Evolutionary conservation across 2,888 invertebrate genomes (phyloP), one percentile per base, ranked within the genome.

Genomic region (Anarsia innoxiella): DNA sequence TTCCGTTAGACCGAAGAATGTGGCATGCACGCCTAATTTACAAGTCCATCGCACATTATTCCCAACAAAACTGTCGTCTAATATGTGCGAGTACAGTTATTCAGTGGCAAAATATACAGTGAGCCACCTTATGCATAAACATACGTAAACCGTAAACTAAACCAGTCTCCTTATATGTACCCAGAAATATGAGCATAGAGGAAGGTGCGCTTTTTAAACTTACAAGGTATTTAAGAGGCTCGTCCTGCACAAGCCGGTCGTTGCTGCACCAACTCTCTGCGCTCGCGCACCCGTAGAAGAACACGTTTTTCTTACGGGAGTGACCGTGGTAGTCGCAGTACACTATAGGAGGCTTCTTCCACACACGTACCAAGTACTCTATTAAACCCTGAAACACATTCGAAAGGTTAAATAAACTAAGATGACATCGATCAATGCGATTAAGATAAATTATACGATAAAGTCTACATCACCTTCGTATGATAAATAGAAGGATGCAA

Each of bases 401-500:
- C 1, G 12, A 32, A 23, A 23, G 1, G 4, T 19, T 11, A 12
- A 9, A 19, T 15, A n/a, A n/a, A n/a, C n/a, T n/a, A n/a, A n/a
- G n/a, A n/a, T 12, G 9, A 14, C 25, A 33, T 33, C 26, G 14
- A 33, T 33, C 33, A 33, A 15, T 13, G 15, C 14, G 33, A 33
- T 33, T 26, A 33, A 23, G 33, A 33, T 26, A 26, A 33, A 25
- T 26, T 15, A 26, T 26, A 26, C 33, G 38, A 41, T 37, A 44
- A 39, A 44, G 35, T 19, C 28, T 35, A 19, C 28, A 50, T 71
- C 66, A 88, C 89, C 86, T 95, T 95, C 40, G 92, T 88, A 75
- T 93, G 91, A 80, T 90, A 94, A 72, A 95, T 93, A 61, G 91
- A 90, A 41, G 95, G 94, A 84, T 95, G 93, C 47, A 91, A 76